Conservation (phyloP, 2,888 invertebrate species). For the Ryuthela nishihirai region DNA sequence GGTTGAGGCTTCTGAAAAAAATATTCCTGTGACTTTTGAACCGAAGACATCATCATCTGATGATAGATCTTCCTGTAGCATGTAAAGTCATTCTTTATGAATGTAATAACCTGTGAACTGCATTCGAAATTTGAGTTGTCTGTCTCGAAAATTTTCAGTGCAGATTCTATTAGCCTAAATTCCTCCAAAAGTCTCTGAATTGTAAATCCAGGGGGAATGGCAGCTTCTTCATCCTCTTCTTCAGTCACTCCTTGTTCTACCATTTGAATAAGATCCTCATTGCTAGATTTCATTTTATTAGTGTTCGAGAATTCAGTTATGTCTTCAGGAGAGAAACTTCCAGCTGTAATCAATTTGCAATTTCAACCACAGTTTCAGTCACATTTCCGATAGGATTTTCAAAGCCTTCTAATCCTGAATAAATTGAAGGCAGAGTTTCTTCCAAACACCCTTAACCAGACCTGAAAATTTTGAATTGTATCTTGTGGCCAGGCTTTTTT, state of each 20-base stretch:
- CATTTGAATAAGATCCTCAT: conserved; percentile 3
- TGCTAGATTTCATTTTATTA: not conserved
- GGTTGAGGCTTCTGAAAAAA: no score
- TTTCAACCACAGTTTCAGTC: not conserved
- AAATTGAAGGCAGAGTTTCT: conserved; percentile 6
- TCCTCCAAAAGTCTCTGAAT: not conserved
- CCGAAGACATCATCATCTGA: not conserved
- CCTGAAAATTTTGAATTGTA: no score
- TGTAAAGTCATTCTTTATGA: not conserved
- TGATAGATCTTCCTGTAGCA: not conserved
- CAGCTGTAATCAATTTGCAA: not conserved
- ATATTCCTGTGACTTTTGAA: no score
- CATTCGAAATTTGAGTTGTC: conserved; percentile 1
- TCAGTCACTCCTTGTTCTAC: not conserved
- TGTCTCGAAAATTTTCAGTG: not conserved
- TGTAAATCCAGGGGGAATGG: not conserved
- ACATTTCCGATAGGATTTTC: not conserved
- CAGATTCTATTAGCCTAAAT: not conserved
- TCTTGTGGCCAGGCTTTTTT: no score
- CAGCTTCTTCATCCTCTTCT: not conserved
- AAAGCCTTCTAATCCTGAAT: not conserved
- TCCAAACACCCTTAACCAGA: not conserved
- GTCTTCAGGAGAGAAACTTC: conserved; percentile 2
- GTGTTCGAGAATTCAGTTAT: not conserved
- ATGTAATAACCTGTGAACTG: not conserved